Evolutionary conservation across 2,797 vertebrate genomes (phyloP).

Genomic region (Rhynchonycteris naso): DNA sequence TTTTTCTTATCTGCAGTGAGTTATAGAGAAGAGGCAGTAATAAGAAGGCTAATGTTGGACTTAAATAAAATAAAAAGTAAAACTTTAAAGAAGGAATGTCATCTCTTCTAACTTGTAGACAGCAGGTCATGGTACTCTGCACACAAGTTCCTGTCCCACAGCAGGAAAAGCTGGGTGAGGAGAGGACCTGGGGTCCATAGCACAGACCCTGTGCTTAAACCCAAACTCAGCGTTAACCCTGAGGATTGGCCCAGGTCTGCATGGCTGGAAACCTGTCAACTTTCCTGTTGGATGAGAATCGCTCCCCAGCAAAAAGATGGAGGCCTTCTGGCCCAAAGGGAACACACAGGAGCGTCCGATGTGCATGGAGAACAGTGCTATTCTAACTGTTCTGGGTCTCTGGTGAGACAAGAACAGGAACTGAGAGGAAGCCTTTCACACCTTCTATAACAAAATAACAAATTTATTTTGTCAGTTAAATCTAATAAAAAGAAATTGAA

Average conservation of each 20-base stretch:
- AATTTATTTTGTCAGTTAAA: background rate
- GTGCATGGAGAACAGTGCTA: background rate
- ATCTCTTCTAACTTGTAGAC: background rate
- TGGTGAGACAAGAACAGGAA: background rate
- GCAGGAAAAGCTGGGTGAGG: background rate
- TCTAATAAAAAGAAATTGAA: background rate
- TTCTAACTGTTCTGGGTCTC: background rate
- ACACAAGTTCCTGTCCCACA: rapidly evolving
- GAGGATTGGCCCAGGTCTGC: background rate
- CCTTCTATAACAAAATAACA: background rate
- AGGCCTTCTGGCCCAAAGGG: background rate
- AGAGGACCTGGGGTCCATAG: rapidly evolving
- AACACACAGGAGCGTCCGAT: rapidly evolving
- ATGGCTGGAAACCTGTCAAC: background rate
- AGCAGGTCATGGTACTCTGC: rapidly evolving
- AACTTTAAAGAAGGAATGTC: background rate
- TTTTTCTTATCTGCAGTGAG: background rate
- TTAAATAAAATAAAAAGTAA: background rate
- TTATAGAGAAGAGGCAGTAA: background rate
- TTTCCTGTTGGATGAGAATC: background rate
- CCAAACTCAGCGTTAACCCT: background rate
- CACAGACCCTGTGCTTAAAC: background rate
- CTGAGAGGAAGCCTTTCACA: background rate
- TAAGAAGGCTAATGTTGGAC: background rate
- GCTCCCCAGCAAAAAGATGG: background rate